Base-by-base conservation (phyloP, 2,113 vertebrate genomes). In the Phalacrocorax carbo region DNA sequence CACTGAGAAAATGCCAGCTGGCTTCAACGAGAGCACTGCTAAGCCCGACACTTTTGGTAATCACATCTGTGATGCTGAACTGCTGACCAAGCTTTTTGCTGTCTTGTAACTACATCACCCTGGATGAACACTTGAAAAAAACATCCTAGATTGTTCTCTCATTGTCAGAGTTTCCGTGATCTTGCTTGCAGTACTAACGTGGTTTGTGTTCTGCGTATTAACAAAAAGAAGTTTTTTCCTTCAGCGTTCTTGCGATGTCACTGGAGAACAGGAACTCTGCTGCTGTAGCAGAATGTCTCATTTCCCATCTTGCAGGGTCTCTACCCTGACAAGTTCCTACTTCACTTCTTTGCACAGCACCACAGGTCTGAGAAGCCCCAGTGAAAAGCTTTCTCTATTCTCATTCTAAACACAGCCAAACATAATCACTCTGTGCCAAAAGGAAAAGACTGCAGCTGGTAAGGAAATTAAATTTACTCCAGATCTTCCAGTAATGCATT, bases 381-480 rank as follows among this genome's bases (percentile, higher is more conserved):
- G 44, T 38, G 93, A 86, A 92, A 97, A 96, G n/a, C 78, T 72
- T 70, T 60, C 93, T 85, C 81, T 95, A 73, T 95, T 97, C 92
- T 96, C 57, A 97, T 96, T 96, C 96, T 79, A 81, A 96, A 92
- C 86, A 93, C 94, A 96, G 68, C 19, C 85, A 94, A 93, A 88
- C 87, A 62, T 64, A 91, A 95, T 93, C 87, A 77, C 68, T 93
- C 86, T 62, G 87, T 95, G 85, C 92, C 91, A 97, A 92, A 94
- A 97, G 86, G 90, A 97, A 94, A 92, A 90, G 81, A 70, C 88
- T 90, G 89, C 90, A 95, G 96, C 82, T 95, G 93, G 89, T 95
- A 95, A 93, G 95, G 96, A 97, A 97, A 97, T 97, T 96, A 96
- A 96, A 96, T 97, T 93, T 93, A 95, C 68, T 91, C 85, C 92